Percentiles rank a stretch among this genome's conserved stretches.
Conservation (phyloP, 2,888 invertebrate genomes). For the Limenitis camilla region DNA sequence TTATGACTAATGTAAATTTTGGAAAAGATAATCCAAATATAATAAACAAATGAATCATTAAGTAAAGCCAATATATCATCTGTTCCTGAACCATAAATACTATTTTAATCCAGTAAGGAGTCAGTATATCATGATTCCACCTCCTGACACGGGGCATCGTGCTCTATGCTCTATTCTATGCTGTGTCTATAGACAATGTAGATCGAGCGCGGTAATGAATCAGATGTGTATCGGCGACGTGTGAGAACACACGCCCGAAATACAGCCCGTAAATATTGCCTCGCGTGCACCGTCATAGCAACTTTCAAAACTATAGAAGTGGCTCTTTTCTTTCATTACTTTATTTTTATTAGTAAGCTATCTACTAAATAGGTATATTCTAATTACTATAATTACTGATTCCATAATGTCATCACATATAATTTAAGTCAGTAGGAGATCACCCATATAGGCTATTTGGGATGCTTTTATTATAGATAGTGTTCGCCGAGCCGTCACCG, state of each 20-base stretch:
- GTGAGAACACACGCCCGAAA: conserved; percentile 74
- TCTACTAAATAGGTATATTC: too few species aligned
- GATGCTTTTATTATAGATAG: too few species aligned
- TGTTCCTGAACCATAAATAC: conserved; percentile 11
- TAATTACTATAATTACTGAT: too few species aligned
- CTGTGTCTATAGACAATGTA: conserved; percentile 50
- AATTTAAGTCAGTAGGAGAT: too few species aligned
- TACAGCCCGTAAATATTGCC: conserved; percentile 68
- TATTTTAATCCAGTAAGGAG: conserved; percentile 13
- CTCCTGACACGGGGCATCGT: conserved; percentile 22
- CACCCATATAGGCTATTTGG: too few species aligned
- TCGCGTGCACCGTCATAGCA: conserved; percentile 56
- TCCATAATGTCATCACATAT: too few species aligned
- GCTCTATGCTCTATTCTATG: conserved; percentile 15
- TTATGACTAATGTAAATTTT: neutral
- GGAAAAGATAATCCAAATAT: neutral
- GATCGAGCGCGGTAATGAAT: conserved; percentile 66
- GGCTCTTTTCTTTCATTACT: conserved; percentile 17
- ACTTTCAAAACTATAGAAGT: conserved; percentile 34
- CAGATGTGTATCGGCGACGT: conserved; percentile 72
- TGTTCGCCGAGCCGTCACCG: too few species aligned
- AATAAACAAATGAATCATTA: conserved; percentile 1
- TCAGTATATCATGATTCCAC: conserved; percentile 22
- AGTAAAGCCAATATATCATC: conserved; percentile 5
- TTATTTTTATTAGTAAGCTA: neutral